Percentiles rank a stretch among this genome's conserved stretches.
Conservation (phyloP, 2,888 invertebrate species). For the Bombyx huttoni region DNA sequence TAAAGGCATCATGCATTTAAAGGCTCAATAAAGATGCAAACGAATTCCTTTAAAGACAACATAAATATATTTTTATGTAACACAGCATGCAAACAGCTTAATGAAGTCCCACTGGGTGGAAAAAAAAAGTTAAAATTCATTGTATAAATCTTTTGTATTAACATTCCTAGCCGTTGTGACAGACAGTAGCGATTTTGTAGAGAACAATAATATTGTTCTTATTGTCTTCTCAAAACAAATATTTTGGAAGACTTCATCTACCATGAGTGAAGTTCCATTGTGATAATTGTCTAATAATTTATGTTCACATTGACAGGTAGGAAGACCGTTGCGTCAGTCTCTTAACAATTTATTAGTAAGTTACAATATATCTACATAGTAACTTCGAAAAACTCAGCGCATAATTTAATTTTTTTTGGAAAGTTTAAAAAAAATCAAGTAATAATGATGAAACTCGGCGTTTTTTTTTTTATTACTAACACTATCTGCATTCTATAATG, state of each 20-base stretch:
- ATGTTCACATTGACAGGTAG: not conserved
- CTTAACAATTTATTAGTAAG: too few species aligned
- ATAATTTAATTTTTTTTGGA: too few species aligned
- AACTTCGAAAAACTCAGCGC: too few species aligned
- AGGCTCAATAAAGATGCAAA: not conserved
- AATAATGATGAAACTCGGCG: too few species aligned
- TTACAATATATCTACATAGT: too few species aligned
- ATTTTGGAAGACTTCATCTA: not conserved
- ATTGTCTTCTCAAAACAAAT: not conserved
- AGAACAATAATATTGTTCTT: conserved; percentile 11
- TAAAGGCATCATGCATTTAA: not conserved
- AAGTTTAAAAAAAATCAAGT: too few species aligned
- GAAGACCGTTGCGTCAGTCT: not conserved
- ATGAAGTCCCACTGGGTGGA: conserved; percentile 28
- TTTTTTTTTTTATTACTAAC: too few species aligned
- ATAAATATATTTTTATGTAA: not conserved
- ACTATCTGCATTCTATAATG: too few species aligned
- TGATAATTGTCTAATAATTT: not conserved
- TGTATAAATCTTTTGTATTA: conserved; percentile 11
- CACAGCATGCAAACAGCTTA: not conserved
- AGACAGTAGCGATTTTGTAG: conserved; percentile 41
- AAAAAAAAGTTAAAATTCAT: conserved; percentile 16
- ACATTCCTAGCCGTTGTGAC: conserved; percentile 5
- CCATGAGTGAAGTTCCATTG: conserved; percentile 7
- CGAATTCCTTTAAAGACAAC: not conserved